phyloP scores from a whole-genome alignment of 2,113 vertebrate species.

The Sapajus apella region DNA sequence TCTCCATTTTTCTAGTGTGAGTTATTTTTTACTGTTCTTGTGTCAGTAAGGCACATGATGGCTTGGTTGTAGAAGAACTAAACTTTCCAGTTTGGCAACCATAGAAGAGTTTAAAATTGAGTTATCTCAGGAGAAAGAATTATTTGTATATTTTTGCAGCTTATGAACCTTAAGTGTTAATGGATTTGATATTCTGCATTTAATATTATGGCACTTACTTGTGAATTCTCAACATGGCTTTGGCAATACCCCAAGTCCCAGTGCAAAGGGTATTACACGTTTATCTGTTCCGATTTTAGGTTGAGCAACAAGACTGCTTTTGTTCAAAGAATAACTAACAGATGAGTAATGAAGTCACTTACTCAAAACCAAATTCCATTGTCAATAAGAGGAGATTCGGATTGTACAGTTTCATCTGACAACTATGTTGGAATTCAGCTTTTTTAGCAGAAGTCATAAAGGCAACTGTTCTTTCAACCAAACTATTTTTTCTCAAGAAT shows the following conservation, averaged over 20 bases:
- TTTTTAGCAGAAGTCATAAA: constrained; percentile 58
- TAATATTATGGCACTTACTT: background rate
- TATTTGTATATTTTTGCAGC: background rate
- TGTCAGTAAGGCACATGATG: background rate
- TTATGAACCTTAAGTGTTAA: background rate
- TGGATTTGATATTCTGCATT: background rate
- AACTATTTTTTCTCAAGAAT: constrained; percentile 21
- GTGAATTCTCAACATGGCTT: constrained; percentile 13
- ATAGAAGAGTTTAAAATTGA: background rate
- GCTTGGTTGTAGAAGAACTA: constrained; percentile 28
- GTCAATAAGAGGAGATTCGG: constrained; percentile 52
- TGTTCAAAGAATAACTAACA: constrained; percentile 69
- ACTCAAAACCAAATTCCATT: constrained; percentile 59
- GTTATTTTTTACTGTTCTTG: background rate
- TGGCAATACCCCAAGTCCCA: background rate
- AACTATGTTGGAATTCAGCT: constrained; percentile 59
- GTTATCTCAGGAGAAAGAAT: background rate
- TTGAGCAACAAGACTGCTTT: constrained; percentile 70
- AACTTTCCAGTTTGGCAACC: constrained; percentile 1
- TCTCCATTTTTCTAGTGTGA: background rate
- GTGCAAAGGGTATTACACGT: background rate
- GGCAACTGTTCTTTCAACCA: background rate
- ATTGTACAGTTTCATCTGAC: constrained; percentile 35
- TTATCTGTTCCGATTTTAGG: constrained; percentile 42
- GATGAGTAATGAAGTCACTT: constrained; percentile 67